Evolutionary conservation across 2,888 invertebrate genomes (phyloP), one percentile per base, ranked within the genome.

Genomic region (Nemotelus nigrinus): DNA sequence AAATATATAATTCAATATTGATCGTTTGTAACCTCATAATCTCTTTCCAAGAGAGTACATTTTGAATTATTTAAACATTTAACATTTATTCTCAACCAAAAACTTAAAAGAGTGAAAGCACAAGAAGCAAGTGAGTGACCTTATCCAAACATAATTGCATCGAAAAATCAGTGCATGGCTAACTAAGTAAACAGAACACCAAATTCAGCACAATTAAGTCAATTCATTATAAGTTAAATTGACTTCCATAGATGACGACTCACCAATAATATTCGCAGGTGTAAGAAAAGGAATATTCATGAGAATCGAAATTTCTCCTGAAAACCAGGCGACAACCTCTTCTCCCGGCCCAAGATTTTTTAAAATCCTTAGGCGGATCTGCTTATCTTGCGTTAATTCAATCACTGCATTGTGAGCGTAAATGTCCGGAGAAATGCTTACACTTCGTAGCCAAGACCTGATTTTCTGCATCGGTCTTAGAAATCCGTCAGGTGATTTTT

Each of bases 241-340:
- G 25, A 25, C 25, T 25, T 25, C 25, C 25, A 25, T 25, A 25
- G 25, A 25, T 25, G 25, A 25, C 25, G 5, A 81, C 84, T 85
- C 86, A 96, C 96, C 95, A 90, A 91, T 90, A 80, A 97, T 95
- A 84, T 97, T 94, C 3, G 88, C 88, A 0, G 94, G 94, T 25
- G 92, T 91, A 8, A 96, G 87, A 85, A 94, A 93, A 0, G 95
- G 96, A 85, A 97, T 92, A 78, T 91, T 91, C 83, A 94, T 87
- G 74, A 92, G 89, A 1, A 93, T 91, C 10, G 94, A 88, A 79
- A 94, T 88, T 80, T 92, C 91, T 81, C 94, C 93, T 5, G 93
- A 92, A 85, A 96, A 96, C 97, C 97, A 97, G 82, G 95, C 89
- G 48, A 91, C 88, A 68, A 96, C 87, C 82, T 93, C 93, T 78